phyloP scores from a whole-genome alignment of 2,113 vertebrate genomes.

The Oplegnathus fasciatus region DNA sequence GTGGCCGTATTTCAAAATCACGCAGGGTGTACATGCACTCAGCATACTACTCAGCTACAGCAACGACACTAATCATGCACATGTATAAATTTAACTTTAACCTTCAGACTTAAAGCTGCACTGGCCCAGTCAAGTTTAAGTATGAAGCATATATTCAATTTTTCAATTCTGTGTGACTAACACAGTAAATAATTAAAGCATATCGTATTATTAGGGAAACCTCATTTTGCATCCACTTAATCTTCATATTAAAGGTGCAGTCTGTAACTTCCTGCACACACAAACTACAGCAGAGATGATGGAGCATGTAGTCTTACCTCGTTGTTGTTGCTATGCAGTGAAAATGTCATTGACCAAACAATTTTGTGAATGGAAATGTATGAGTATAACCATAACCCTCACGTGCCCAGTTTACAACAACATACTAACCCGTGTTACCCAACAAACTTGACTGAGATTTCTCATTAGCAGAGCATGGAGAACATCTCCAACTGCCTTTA shows the following conservation, averaged over 20 bases:
- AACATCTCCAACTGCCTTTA: neutral
- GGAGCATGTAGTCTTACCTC: neutral
- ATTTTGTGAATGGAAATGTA: neutral
- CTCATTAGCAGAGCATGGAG: neutral
- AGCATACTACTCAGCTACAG: neutral
- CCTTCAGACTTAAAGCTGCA: neutral
- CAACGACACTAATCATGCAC: neutral
- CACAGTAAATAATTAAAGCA: neutral
- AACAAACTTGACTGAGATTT: neutral
- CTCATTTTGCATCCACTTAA: neutral
- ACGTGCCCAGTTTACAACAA: neutral
- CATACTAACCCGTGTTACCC: neutral
- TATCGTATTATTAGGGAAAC: neutral
- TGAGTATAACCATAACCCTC: neutral
- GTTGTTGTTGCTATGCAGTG: neutral
- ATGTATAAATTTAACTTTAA: neutral
- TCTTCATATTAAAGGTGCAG: neutral
- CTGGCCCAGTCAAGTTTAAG: neutral
- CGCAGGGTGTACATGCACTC: neutral
- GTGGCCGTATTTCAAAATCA: neutral
- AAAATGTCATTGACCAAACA: neutral
- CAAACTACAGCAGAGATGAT: neutral
- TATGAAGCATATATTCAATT: neutral
- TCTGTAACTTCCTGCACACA: neutral
- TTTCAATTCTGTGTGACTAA: constrained; percentile 3